These are phyloP conservation scores for Aphyosemion australe DNA, from an alignment of 2,113 vertebrate species.

Conservation along the genomic window DNA sequence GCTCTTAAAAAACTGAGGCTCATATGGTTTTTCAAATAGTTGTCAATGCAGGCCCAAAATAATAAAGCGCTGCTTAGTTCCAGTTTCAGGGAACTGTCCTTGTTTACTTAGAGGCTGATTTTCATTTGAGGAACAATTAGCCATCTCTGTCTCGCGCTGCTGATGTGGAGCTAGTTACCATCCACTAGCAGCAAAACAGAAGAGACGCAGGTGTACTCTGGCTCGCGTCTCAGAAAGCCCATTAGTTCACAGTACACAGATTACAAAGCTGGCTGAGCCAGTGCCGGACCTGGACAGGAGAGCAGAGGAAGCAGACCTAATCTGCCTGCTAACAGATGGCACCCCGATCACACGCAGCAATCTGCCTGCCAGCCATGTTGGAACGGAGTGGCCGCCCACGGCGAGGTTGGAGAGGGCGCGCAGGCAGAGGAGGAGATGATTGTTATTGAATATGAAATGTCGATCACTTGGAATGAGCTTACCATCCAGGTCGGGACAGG, in stretches of 20 bases:
- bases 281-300: slow-evolving; percentile 35
- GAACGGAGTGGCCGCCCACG: slow-evolving; percentile 48
- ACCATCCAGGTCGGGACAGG: slow-evolving; percentile 5
- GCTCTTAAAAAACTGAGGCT: too few species aligned
- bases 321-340: slow-evolving; percentile 71
- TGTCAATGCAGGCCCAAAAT: too few species aligned
- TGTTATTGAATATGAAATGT: slow-evolving; percentile 70
- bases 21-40: too few species aligned
- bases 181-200: slow-evolving; percentile 38
- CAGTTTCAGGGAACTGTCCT: too few species aligned
- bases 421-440: slow-evolving; percentile 59
- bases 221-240: slow-evolving; percentile 47
- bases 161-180: slow-evolving; percentile 17
- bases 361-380: slow-evolving; percentile 58
- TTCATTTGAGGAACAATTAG: slow-evolving; percentile 12
- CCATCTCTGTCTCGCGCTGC: slow-evolving; percentile 19
- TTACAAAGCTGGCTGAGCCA: slow-evolving; percentile 41
- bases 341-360: slow-evolving; percentile 49
- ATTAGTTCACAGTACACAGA: slow-evolving; percentile 61
- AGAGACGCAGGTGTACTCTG: slow-evolving; percentile 61
- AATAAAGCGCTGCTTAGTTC: too few species aligned
- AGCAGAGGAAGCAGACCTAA: slow-evolving; percentile 60
- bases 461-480: slow-evolving; percentile 53
- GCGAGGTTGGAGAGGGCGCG: slow-evolving; percentile 52
- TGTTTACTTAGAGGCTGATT: slow-evolving; percentile 25